Evolutionary conservation across 1,140 invertebrate species (phyloP).

Genomic region (Trichogramma pretiosum): DNA sequence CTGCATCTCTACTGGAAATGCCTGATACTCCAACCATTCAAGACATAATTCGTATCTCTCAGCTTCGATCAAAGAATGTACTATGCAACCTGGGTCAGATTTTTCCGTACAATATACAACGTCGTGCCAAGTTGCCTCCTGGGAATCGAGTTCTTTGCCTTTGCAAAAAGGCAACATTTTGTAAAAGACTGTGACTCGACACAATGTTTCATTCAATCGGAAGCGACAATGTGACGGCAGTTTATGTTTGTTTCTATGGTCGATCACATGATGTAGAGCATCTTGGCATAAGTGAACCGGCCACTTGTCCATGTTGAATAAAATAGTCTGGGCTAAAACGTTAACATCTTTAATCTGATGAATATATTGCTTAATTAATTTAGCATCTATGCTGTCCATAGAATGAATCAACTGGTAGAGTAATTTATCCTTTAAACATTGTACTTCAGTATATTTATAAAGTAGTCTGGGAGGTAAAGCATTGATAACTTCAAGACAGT

Average conservation of each 20-base stretch:
- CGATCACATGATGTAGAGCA: conserved; percentile 25
- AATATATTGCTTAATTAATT: conserved; percentile 24
- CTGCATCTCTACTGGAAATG: conserved; percentile 35
- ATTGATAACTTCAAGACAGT: conserved; percentile 30
- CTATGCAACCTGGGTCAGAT: conserved; percentile 29
- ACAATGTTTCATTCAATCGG: conserved; percentile 38
- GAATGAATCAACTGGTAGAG: conserved; percentile 41
- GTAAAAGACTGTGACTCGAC: conserved; percentile 38
- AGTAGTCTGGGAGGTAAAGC: conserved; percentile 25
- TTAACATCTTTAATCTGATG: conserved; percentile 35
- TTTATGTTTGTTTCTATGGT: conserved; percentile 28
- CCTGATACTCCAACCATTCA: conserved; percentile 50
- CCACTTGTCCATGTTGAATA: conserved; percentile 31
- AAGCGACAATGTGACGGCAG: conserved; percentile 33
- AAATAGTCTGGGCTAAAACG: conserved; percentile 26
- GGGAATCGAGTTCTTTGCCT: conserved; percentile 23
- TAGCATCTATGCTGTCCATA: conserved; percentile 17
- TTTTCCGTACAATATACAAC: conserved; percentile 39
- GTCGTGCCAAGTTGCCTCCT: conserved; percentile 40
- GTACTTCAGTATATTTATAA: conserved; percentile 30
- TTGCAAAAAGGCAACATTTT: conserved; percentile 38
- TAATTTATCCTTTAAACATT: conserved; percentile 43
- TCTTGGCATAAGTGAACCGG: conserved; percentile 31
- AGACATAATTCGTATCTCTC: conserved; percentile 53
- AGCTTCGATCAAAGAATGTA: conserved; percentile 32